These are phyloP conservation scores for Scolopax bukidnonensis DNA, from an alignment of 2,797 vertebrate species.

Conservation along the genomic window DNA sequence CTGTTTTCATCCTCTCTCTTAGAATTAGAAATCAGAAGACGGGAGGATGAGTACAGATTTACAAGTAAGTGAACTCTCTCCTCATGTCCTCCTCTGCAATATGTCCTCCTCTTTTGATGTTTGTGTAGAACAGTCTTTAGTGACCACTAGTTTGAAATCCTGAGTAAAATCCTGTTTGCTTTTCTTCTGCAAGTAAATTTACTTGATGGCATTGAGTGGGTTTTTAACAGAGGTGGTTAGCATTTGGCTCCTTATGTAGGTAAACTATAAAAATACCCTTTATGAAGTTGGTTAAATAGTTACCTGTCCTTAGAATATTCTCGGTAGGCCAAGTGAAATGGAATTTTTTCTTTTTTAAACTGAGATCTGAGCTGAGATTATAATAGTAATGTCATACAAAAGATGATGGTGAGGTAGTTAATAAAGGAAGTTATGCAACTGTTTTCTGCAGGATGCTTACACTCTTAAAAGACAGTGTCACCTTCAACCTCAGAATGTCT, in stretches of 20 bases:
- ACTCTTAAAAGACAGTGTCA: background rate
- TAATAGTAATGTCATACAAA: background rate
- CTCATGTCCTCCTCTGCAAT: slow-evolving; percentile 73
- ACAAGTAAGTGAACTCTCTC: slow-evolving; percentile 94
- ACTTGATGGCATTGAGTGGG: background rate
- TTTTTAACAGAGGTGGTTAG: background rate
- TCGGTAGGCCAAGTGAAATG: background rate
- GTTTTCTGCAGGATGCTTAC: background rate
- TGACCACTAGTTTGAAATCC: background rate
- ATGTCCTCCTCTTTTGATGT: background rate
- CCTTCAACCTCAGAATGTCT: background rate
- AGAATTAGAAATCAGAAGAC: slow-evolving; percentile 99
- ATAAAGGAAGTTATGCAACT: background rate
- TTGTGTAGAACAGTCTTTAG: background rate
- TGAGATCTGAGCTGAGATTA: background rate
- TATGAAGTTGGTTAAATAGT: background rate
- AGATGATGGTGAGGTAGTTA: background rate
- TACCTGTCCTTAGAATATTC: background rate
- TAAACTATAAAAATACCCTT: background rate
- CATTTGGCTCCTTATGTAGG: background rate
- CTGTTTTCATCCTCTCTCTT: slow-evolving; percentile 89
- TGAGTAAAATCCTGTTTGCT: background rate
- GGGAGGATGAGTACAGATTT: slow-evolving; percentile 99
- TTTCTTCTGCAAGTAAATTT: background rate
- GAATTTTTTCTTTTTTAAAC: background rate